Conservation (phyloP, 2,113 vertebrate species). For the Trichomycterus rosablanca region DNA sequence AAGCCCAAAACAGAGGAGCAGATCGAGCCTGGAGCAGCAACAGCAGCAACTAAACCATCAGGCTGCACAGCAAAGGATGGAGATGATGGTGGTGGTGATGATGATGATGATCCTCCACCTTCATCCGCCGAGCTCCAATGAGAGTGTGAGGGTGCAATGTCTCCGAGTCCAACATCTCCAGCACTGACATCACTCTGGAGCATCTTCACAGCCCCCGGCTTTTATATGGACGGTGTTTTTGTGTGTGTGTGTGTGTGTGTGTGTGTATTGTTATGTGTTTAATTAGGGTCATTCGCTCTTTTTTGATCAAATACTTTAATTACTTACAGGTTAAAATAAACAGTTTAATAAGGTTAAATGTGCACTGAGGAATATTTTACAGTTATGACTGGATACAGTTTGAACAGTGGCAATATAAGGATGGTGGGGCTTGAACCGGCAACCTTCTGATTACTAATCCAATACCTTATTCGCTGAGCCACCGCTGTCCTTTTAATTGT, state of each 20-base stretch:
- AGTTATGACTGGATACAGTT: no score
- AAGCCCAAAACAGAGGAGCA: slow-evolving; percentile 56
- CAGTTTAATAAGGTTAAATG: no score
- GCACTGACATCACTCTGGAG: slow-evolving; percentile 69
- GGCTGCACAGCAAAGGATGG: slow-evolving; percentile 3
- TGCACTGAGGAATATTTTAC: no score
- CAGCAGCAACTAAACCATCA: slow-evolving; percentile 61
- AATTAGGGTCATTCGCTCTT: not conserved
- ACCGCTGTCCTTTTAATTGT: no score
- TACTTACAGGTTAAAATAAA: no score
- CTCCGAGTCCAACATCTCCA: slow-evolving; percentile 72
- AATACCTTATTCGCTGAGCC: no score
- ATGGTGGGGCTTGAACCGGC: no score
- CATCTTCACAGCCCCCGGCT: slow-evolving; percentile 68
- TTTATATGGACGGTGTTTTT: slow-evolving; percentile 60
- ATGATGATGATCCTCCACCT: slow-evolving; percentile 29
- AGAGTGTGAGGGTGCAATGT: slow-evolving; percentile 75
- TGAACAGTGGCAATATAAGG: no score
- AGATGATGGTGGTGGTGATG: slow-evolving; percentile 6
- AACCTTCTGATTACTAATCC: no score
- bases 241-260: slow-evolving; percentile 2
- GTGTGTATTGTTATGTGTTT: slow-evolving; percentile 9
- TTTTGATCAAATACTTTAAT: no score
- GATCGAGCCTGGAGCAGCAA: slow-evolving; percentile 51
- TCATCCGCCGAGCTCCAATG: slow-evolving; percentile 75